A percentile compares a stretch with the other conserved stretches of the same genome.
Evolutionary conservation across 2,888 invertebrate genomes (phyloP).

Genomic region (Busseola fusca): DNA sequence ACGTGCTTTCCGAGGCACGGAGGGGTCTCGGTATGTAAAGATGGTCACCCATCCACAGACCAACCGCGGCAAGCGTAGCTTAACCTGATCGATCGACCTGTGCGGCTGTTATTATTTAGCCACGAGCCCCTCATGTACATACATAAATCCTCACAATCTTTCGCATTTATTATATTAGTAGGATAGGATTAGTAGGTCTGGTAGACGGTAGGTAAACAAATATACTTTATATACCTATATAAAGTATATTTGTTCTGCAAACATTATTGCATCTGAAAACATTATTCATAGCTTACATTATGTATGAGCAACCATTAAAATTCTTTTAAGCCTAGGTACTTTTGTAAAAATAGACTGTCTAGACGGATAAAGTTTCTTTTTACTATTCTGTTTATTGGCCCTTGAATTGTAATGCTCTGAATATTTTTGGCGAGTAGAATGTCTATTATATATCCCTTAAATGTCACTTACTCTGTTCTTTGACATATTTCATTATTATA

Average conservation of each 20-base stretch:
- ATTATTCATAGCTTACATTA: not conserved
- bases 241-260: too few species aligned
- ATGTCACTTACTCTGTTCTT: not conserved
- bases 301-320: not conserved
- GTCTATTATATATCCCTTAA: not conserved
- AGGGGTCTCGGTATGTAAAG: too few species aligned
- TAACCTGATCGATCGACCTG: too few species aligned
- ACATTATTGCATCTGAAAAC: not conserved
- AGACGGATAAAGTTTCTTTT: conserved; percentile 21
- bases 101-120: too few species aligned
- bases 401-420: conserved; percentile 20
- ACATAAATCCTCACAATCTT: too few species aligned
- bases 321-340: not conserved
- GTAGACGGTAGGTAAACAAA: too few species aligned
- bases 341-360: conserved; percentile 27
- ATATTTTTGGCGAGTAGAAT: conserved; percentile 9
- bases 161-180: too few species aligned
- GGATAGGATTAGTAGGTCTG: not conserved
- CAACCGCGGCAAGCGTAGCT: too few species aligned
- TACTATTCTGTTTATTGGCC: conserved; percentile 21
- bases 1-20: too few species aligned
- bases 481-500: not conserved
- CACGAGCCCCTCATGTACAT: too few species aligned
- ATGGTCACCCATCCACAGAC: too few species aligned
- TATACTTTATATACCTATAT: too few species aligned